Evolutionary conservation across 1,140 invertebrate species (phyloP).

Genomic region (Oscheius sp.): DNA sequence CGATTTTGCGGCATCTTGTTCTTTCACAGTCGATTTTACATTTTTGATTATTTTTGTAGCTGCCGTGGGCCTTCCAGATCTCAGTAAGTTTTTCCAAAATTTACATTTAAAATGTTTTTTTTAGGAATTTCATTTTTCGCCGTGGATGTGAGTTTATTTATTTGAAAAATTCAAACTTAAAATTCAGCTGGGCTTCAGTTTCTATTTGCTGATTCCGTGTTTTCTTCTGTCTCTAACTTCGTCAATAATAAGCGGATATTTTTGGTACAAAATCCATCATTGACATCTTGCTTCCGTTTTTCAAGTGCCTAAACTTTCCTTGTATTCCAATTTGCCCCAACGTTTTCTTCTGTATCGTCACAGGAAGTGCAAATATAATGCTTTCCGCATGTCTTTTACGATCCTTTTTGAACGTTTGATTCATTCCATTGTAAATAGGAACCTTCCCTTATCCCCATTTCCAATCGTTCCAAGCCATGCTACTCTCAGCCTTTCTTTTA

Average conservation of each 20-base stretch:
- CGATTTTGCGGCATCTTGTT: background rate
- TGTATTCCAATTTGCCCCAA: too few relatives aligned
- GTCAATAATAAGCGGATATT: background rate
- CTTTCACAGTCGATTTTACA: background rate
- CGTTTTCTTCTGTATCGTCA: too few relatives aligned
- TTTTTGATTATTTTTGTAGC: background rate
- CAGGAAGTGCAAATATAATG: too few relatives aligned
- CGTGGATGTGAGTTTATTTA: background rate
- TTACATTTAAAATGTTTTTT: background rate
- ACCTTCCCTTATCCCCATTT: too few relatives aligned
- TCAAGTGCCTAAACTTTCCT: too few relatives aligned
- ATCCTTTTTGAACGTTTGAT: too few relatives aligned
- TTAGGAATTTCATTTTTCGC: background rate
- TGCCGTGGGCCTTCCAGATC: background rate
- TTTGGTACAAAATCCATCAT: background rate
- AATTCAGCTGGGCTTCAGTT: background rate
- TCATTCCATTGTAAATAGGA: too few relatives aligned
- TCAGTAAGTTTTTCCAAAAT: background rate
- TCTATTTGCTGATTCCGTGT: background rate
- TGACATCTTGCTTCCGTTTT: too few relatives aligned
- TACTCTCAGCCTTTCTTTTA: too few relatives aligned
- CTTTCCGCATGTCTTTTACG: too few relatives aligned
- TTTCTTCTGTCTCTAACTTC: background rate
- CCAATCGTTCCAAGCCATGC: too few relatives aligned
- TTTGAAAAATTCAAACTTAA: too few relatives aligned